Evolutionary conservation across 2,888 invertebrate genomes (phyloP), one percentile per base, ranked within the genome.

Genomic region (Drosophila borborema): DNA sequence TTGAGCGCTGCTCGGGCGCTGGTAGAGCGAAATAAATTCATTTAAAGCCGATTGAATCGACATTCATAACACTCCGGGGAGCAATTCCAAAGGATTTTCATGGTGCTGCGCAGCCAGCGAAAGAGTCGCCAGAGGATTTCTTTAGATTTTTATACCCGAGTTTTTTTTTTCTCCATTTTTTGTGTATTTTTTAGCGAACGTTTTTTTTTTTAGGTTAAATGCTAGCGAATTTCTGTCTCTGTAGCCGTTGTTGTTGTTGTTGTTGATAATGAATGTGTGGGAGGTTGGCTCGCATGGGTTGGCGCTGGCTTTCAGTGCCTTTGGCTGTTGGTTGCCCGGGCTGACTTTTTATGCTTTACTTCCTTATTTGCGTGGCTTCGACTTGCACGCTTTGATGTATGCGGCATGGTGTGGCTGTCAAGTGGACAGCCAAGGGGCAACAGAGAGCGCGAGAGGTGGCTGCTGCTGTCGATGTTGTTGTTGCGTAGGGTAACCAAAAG

Each of bases 51-150:
- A 91, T 91, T 91, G 91, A 81, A 86, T 82, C 90, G 91, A 91
- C 91, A 90, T 87, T 91, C 91, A 91, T 86, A 88, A 90, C 86
- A 90, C 92, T 91, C 91, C 85, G 77, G 92, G 91, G 92, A 92
- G 90, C 91, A 89, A 92, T 92, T 90, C 79, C 83, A 89, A 89
- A 89, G 91, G 89, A 91, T 91, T 91, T 90, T 86, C 85, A 87
- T 85, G 80, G 82, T 61, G 69, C 74, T 81, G 75, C 74, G 72
- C 79, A 73, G 74, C 72, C 66, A 73, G 72, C 67, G 66, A 75
- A 79, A 83, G 84, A 80, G 80, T 84, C 82, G 87, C 87, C 76
- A 74, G 70, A 87, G 87, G 82, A 86, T 77, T 86, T 87, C 87
- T 87, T 87, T 87, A 81, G 82, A 85, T 85, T 87, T 87, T 77